Conservation (phyloP, 2,888 invertebrate genomes). For the Agelastica alni region DNA sequence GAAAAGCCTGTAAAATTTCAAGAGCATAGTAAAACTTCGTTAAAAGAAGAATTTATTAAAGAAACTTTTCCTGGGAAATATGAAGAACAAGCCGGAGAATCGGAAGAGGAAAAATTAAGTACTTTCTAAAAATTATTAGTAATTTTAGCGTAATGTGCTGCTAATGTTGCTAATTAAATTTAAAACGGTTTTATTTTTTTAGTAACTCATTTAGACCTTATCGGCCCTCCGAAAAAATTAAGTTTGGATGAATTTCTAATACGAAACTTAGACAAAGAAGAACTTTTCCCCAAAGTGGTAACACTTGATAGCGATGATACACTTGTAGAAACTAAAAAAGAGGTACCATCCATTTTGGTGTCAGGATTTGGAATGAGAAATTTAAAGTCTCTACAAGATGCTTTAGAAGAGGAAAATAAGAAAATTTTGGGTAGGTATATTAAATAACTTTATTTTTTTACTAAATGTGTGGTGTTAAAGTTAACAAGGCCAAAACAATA, state of each 20-base stretch:
- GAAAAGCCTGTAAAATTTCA: not conserved
- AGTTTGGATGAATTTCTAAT: slow-evolving; percentile 1
- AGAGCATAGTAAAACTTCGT: not conserved
- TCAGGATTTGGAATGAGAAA: slow-evolving; percentile 49
- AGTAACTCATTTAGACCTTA: not conserved
- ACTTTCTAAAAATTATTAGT: not conserved
- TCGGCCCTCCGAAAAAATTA: not conserved
- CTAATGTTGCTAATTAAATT: not conserved
- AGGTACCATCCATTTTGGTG: slow-evolving; percentile 41
- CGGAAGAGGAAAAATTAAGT: not conserved
- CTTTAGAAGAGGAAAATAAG: slow-evolving; percentile 35
- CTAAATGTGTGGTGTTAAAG: too few relatives aligned
- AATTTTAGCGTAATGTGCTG: not conserved
- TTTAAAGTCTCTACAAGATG: slow-evolving; percentile 43
- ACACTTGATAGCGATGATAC: slow-evolving; percentile 11
- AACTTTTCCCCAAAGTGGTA: slow-evolving; percentile 8
- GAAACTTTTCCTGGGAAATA: not conserved
- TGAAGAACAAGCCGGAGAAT: too few relatives aligned
- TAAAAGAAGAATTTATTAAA: not conserved
- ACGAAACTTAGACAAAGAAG: not conserved
- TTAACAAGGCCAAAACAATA: not conserved
- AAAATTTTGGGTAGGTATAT: not conserved
- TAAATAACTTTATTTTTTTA: too few relatives aligned
- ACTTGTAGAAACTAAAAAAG: slow-evolving; percentile 7
- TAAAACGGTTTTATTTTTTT: too few relatives aligned